Base-by-base conservation (phyloP, 2,888 invertebrate species). In the Clanis bilineata region DNA sequence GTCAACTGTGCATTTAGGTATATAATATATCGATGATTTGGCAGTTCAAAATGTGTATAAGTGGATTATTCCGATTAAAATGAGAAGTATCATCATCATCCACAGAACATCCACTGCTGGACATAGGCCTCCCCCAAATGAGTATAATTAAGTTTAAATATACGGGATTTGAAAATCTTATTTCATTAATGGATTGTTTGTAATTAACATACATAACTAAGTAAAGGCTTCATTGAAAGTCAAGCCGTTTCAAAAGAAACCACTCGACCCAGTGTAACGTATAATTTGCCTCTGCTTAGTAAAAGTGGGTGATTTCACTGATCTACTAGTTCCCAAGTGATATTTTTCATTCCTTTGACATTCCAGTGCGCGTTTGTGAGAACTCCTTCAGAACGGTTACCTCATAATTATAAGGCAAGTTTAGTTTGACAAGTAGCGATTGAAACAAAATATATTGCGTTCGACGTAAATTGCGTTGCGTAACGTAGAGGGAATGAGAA, bases 331-430 rank as follows among this genome's bases (percentile, higher is more conserved):
- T 56, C 39, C 22, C 39, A 51, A 32, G 28, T 72, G 73, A 81
- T 84, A 82, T 82, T 85, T 85, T 82, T 86, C 85, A 86, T 89
- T 84, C 83, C 85, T 83, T 67, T 82, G 73, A 69, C 60, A 73
- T 88, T 88, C 76, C 88, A 89, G 89, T 69, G 88, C 88, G 67
- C 86, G 80, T 69, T 83, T 83, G 75, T 85, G 82, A 85, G 71
- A 76, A 75, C 74, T 79, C 79, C 70, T 72, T 76, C 78, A 70
- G 77, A 73, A 74, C 64, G 62, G 58, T 38, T 44, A 57, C 79
- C 67, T 71, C 76, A 78, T 66, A 65, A 59, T 62, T 66, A 59
- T 68, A 71, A 85, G 85, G 85, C 83, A 82, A 85, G 83, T 86
- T 68, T 68, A 51, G 57, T 63, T 69, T 66, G 68, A 68, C 70